Conservation (phyloP, 2,888 invertebrate genomes). For the Aphodius granarius region DNA sequence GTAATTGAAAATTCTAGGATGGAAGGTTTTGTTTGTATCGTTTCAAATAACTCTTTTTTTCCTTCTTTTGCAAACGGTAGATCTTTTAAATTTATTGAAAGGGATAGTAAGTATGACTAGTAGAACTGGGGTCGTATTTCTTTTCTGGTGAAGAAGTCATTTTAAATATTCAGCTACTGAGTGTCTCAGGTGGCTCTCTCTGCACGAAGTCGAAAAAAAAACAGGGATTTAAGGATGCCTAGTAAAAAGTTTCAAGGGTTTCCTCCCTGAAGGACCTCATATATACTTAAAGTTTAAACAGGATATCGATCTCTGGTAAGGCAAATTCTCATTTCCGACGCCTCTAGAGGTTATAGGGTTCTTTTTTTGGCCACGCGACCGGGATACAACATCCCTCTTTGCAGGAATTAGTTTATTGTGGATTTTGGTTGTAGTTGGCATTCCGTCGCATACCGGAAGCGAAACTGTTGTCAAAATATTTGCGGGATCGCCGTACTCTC, state of each 20-base stretch:
- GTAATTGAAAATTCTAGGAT: slow-evolving; percentile 10
- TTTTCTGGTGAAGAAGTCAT: too few species aligned
- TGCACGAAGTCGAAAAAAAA: background rate
- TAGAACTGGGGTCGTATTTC: too few species aligned
- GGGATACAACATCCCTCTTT: background rate
- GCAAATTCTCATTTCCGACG: background rate
- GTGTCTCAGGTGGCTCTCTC: background rate
- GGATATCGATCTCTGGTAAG: background rate
- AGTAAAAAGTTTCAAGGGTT: background rate
- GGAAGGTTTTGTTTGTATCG: too few species aligned
- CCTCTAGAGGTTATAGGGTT: background rate
- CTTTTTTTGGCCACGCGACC: background rate
- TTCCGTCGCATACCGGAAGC: background rate
- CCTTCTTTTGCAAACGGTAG: too few species aligned
- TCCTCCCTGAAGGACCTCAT: background rate
- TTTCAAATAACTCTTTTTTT: too few species aligned
- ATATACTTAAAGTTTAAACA: background rate
- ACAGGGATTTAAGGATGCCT: background rate
- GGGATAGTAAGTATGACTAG: too few species aligned
- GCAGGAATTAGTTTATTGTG: background rate
- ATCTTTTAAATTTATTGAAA: too few species aligned
- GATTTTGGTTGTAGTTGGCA: too few species aligned
- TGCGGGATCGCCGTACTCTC: background rate
- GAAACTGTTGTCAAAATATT: background rate
- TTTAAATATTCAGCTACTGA: background rate